phyloP scores from a whole-genome alignment of 2,888 invertebrate genomes.

The Orchesella flavescens region DNA sequence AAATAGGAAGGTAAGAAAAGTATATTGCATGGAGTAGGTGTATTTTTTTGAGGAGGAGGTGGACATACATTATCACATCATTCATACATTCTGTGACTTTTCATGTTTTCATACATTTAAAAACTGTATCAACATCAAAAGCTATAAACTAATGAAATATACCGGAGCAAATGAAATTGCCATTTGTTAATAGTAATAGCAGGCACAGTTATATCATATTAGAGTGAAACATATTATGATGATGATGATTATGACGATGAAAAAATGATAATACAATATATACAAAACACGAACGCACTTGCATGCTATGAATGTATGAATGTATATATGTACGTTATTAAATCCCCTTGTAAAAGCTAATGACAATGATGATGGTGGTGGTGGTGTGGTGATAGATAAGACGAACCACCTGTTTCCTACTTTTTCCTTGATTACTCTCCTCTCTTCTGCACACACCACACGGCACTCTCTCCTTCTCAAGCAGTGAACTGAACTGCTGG shows the following conservation, averaged over 20 bases:
- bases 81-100: too few relatives aligned
- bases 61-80: background rate
- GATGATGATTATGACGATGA: conserved; percentile 39
- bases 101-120: background rate
- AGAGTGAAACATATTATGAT: conserved; percentile 33
- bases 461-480: conserved; percentile 10
- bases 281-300: conserved; percentile 38
- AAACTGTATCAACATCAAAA: conserved; percentile 14
- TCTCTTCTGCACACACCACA: conserved; percentile 35
- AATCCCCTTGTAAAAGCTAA: conserved; percentile 41
- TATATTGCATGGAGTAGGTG: conserved; percentile 4
- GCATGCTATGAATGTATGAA: conserved; percentile 16
- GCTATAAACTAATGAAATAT: background rate
- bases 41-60: conserved; percentile 40
- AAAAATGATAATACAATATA: conserved; percentile 2
- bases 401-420: conserved; percentile 71
- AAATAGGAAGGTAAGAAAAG: conserved; percentile 21
- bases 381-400: conserved; percentile 42
- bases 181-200: conserved; percentile 55
- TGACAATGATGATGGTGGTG: conserved; percentile 57
- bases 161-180: conserved; percentile 49
- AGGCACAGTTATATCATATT: conserved; percentile 29
- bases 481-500: conserved; percentile 13
- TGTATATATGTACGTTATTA: conserved; percentile 30
- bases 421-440: conserved; percentile 60